A percentile compares a stretch with the other conserved stretches of the same genome.
Evolutionary conservation across 2,113 vertebrate species (phyloP).

Genomic region (Salminus brasiliensis): DNA sequence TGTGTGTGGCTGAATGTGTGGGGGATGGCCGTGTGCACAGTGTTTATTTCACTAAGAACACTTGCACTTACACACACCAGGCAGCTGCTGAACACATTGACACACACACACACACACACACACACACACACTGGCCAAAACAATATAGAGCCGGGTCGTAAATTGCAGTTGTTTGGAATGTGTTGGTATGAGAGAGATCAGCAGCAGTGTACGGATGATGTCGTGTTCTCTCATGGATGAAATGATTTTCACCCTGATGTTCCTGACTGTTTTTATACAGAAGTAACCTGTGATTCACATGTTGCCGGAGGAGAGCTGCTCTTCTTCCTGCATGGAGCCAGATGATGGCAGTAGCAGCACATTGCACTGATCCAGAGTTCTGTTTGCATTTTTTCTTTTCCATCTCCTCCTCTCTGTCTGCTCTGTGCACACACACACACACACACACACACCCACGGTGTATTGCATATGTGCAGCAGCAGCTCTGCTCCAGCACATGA

Average conservation of each 20-base stretch:
- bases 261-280: neutral
- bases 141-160: too few species aligned
- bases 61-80: neutral
- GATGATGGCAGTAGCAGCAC: slow-evolving; percentile 76
- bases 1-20: neutral
- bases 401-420: slow-evolving; percentile 60
- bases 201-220: neutral
- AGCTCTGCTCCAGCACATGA: slow-evolving; percentile 42
- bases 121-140: neutral
- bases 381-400: slow-evolving; percentile 42
- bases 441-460: slow-evolving; percentile 49
- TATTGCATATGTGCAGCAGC: slow-evolving; percentile 47
- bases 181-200: too few species aligned
- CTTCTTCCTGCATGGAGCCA: slow-evolving; percentile 47
- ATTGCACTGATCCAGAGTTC: slow-evolving; percentile 37
- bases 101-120: too few species aligned
- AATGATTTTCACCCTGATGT: neutral
- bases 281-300: neutral
- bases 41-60: neutral
- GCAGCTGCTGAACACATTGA: too few species aligned
- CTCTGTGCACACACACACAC: neutral
- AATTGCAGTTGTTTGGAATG: too few species aligned
- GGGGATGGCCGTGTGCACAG: neutral
- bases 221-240: neutral
- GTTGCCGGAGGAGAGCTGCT: neutral